Evolutionary conservation across 1,140 invertebrate genomes (phyloP).

Genomic region (Gonioctena quinquepunctata): DNA sequence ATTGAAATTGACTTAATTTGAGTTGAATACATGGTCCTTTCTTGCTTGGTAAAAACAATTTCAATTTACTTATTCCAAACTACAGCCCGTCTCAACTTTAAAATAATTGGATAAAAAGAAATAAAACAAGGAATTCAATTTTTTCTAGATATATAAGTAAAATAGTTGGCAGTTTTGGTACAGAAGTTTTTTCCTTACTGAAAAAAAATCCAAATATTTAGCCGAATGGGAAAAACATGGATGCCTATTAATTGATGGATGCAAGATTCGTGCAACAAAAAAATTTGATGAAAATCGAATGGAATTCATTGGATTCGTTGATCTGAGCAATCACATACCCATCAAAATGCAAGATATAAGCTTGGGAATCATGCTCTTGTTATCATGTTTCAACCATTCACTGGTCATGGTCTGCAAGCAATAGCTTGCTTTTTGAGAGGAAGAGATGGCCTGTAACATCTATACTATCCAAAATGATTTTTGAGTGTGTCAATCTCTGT

Average conservation of each 20-base stretch:
- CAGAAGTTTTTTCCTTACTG: no score
- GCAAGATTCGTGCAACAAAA: neutral
- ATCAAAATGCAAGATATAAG: constrained; percentile 26
- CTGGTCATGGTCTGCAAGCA: constrained; percentile 37
- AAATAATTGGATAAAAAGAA: no score
- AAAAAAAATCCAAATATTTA: neutral
- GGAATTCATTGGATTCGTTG: neutral
- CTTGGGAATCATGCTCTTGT: constrained; percentile 45
- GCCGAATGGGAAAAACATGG: neutral
- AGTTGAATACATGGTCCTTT: no score
- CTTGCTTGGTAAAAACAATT: no score
- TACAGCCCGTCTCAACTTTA: no score
- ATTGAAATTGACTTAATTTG: no score
- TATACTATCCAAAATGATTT: constrained; percentile 37
- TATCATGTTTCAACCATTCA: constrained; percentile 45
- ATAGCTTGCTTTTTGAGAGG: constrained; percentile 39
- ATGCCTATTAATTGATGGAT: neutral
- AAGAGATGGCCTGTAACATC: constrained; percentile 27
- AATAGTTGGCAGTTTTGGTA: no score
- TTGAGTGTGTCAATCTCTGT: constrained; percentile 31
- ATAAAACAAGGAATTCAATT: no score
- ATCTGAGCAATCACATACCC: constrained; percentile 39
- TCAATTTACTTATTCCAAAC: no score
- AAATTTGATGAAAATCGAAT: neutral
- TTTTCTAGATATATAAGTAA: no score